phyloP scores from a whole-genome alignment of 1,140 invertebrate genomes.

The Scaptodrosophila lebanonensis region DNA sequence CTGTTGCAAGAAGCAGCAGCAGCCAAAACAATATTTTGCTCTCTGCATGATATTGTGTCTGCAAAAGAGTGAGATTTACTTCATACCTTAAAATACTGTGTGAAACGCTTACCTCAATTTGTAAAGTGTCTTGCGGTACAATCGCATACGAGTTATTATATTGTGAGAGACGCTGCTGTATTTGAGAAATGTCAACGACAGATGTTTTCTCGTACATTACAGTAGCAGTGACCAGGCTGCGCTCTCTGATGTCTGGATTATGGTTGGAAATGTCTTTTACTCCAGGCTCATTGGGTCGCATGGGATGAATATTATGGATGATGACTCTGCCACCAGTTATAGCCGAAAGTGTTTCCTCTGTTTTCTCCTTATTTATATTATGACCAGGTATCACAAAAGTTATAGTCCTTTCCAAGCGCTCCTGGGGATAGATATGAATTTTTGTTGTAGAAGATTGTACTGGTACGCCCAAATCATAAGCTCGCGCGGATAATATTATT shows the following conservation, averaged over 20 bases:
- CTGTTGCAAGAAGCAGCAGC: slow-evolving; percentile 84
- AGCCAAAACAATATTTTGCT: slow-evolving; percentile 86
- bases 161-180: slow-evolving; percentile 81
- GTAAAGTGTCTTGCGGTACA: slow-evolving; percentile 54
- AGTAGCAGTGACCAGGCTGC: slow-evolving; percentile 86
- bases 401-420: slow-evolving; percentile 83
- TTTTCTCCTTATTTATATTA: slow-evolving; percentile 83
- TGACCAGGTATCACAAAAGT: slow-evolving; percentile 87
- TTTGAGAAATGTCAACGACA: slow-evolving; percentile 83
- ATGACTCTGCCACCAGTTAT: slow-evolving; percentile 87
- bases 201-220: slow-evolving; percentile 83
- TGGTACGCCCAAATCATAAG: slow-evolving; percentile 89
- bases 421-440: slow-evolving; percentile 83
- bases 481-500: slow-evolving; percentile 83
- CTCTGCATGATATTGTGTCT: slow-evolving; percentile 84
- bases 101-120: slow-evolving; percentile 60
- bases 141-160: slow-evolving; percentile 78
- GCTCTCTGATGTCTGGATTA: slow-evolving; percentile 72
- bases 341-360: slow-evolving; percentile 84
- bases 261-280: slow-evolving; percentile 51
- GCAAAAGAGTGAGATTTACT: slow-evolving; percentile 76
- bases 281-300: slow-evolving; percentile 77
- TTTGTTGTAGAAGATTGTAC: slow-evolving; percentile 82
- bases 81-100: slow-evolving; percentile 8
- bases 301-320: slow-evolving; percentile 85